These are phyloP conservation scores for Pangasianodon gigas DNA, from an alignment of 2,113 vertebrate genomes.

Conservation along the genomic window DNA sequence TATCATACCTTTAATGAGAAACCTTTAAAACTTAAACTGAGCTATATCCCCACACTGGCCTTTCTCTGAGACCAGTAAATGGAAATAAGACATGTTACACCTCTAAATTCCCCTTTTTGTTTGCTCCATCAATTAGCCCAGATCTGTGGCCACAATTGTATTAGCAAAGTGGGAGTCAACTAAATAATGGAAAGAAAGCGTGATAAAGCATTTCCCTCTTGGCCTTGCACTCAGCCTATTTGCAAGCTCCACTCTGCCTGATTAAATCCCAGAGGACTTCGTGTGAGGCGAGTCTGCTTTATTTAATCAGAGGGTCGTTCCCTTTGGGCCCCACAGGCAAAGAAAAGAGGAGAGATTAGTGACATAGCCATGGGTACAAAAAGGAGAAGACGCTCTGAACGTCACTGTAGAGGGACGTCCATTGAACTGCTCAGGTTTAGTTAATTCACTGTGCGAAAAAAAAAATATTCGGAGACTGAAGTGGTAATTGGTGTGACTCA, in stretches of 20 bases:
- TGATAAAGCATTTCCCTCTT: slow-evolving; percentile 29
- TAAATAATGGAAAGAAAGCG: slow-evolving; percentile 35
- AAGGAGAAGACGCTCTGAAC: slow-evolving; percentile 10
- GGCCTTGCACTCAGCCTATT: slow-evolving; percentile 48
- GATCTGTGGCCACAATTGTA: slow-evolving; percentile 12
- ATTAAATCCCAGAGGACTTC: slow-evolving; percentile 55
- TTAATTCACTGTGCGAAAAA: slow-evolving; percentile 36
- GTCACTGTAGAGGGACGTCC: not conserved
- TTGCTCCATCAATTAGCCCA: slow-evolving; percentile 19
- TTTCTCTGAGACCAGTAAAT: not conserved
- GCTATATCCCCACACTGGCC: not conserved
- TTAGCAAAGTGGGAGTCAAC: slow-evolving; percentile 33
- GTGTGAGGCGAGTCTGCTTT: slow-evolving; percentile 48
- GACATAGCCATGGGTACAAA: slow-evolving; percentile 32
- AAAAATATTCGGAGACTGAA: slow-evolving; percentile 6
- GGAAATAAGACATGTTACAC: slow-evolving; percentile 5
- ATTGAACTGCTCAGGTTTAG: slow-evolving; percentile 35
- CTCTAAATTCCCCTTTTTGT: slow-evolving; percentile 8
- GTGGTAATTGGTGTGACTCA: slow-evolving; percentile 42
- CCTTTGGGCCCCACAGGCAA: slow-evolving; percentile 42
- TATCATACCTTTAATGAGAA: not conserved
- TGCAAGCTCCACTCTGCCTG: slow-evolving; percentile 54
- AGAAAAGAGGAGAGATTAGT: slow-evolving; percentile 25
- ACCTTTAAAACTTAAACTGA: not conserved
- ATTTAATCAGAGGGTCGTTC: slow-evolving; percentile 55